Base-by-base conservation (phyloP, 2,888 invertebrate species). In the Smittia sp. region DNA sequence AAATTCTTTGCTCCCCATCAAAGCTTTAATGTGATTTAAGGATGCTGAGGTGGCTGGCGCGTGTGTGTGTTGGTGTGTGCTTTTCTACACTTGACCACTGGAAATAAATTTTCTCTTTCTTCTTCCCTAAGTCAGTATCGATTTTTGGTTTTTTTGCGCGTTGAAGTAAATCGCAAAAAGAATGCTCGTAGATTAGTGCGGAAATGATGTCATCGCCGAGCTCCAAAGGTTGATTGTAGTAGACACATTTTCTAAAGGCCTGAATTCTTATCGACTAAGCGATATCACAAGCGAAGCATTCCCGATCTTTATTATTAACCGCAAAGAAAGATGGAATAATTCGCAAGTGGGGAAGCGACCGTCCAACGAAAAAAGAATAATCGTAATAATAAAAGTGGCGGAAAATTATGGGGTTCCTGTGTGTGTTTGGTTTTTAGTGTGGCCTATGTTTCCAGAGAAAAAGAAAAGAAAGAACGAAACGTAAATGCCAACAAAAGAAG, bases 401-500 rank as follows among this genome's bases (percentile, higher is more conserved):
- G 58, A 58, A 58, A 52, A 52, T 52, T 52, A 13, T 52, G 52
- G 52, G 3, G 52, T 52, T 52, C 52, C 13, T 52, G 52, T n/a
- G 52, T 52, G 52, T n/a, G 52, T 52, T 6, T 39, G 39, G 7
- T 39, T 39, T 7, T 39, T 7, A 9, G 13, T 52, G 52, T 52
- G 52, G 52, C 52, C 15, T 52, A 52, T 3, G 13, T 18, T 52
- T 52, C 52, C 52, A 52, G 18, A 58, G 18, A 58, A 18, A 58
- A 58, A 58, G 11, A 20, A 20, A 58, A 20, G 58, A 15, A 7
- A 38, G 11, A 38, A 46, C 11, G 46, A 2, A 46, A 38, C 6
- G 11, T 46, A 46, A 46, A 46, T 46, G 11, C 46, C 46, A 46
- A 15, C 46, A 46, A 46, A 46, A 15, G 15, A 46, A 46, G 2